Evolutionary conservation across 2,113 vertebrate genomes (phyloP), one percentile per base, ranked within the genome.

Genomic region (Nycticebus coucang): DNA sequence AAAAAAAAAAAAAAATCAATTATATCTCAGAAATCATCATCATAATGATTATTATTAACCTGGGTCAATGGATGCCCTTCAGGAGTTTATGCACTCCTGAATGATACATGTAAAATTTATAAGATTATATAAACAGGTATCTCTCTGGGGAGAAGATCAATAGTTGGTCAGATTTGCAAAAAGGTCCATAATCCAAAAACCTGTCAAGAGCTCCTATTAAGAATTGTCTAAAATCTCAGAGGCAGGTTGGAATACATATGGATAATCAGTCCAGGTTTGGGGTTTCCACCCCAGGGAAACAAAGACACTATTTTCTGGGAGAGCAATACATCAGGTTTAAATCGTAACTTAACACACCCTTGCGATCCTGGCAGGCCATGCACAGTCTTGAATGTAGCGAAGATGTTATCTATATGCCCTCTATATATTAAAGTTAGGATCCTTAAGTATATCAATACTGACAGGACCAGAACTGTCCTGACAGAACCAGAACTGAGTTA

Each of bases 111-210:
- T 68, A 85, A 95, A 95, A 62, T 72, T 17, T 92, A 87, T 78
- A 77, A 17, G 41, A 33, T 80, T 92, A 68, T 69, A 37, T 78
- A 89, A 93, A 93, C 18, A 9, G 4, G 37, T 74, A 71, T 83
- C 53, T 93, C 81, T 79, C 72, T 69, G 37, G n/a, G 41, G 59
- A 93, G 30, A 96, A 66, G 72, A 24, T 88, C 60, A 96, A 93
- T 7, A 74, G 77, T 93, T 89, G 55, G 13, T 62, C 72, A 81
- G 68, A 74, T 59, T 64, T 87, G 21, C 33, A 90, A 55, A 62
- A 89, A 86, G 53, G n/a, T 93, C 80, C 60, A 87, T 28, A 74
- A 84, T 69, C 41, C 75, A 90, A 86, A 95, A 68, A 87, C 80
- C 35, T 87, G 45, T 89, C 53, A 96, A 68, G 55, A 96, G 28